Evolutionary conservation across 2,113 vertebrate species (phyloP), one percentile per base, ranked within the genome.

Genomic region (Forbesichthys agassizii): DNA sequence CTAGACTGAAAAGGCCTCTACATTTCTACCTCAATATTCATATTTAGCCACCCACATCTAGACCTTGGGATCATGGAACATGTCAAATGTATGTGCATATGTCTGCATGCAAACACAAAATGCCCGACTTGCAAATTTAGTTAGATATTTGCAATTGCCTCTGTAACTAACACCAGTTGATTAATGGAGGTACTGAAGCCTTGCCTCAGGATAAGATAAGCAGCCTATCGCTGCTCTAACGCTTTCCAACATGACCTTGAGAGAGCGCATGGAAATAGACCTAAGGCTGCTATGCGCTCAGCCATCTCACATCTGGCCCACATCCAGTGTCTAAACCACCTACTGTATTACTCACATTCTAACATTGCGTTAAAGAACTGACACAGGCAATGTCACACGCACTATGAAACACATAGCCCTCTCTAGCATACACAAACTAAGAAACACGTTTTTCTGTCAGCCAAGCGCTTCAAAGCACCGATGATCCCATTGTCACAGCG

Each of bases 201-300:
- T 85, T 27, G 84, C 85, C 82, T 4, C 56, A 69, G 86, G 82
- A 88, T 62, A 27, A 89, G 89, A 89, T 90, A 88, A 90, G 86
- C 80, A 85, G 80, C 76, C 68, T 84, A 86, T 84, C 59, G 18
- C 66, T 68, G 82, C 65, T 73, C 72, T 51, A 57, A 71, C 78
- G 64, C 72, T 65, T 62, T 80, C 78, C 78, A 61, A 62, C 74
- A 69, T 79, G 86, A 89, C 89, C 90, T 92, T 92, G 87, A 83
- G 79, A 87, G 66, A 68, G 80, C 72, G 82, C 81, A 88, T 78
- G 78, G 75, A 82, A 86, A 89, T 78, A 81, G 84, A 88, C 87
- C 77, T 60, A 51, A 64, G 82, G 84, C 82, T 71, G 64, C 77
- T 84, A 86, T 89, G 88, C 88, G 83, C 73, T 71, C 74, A 73